Evolutionary conservation across 53 echinoderm and acorn worm genomes (phyloP), one percentile per base, ranked within the genome.

Genomic region (Apostichopus leukothele): DNA sequence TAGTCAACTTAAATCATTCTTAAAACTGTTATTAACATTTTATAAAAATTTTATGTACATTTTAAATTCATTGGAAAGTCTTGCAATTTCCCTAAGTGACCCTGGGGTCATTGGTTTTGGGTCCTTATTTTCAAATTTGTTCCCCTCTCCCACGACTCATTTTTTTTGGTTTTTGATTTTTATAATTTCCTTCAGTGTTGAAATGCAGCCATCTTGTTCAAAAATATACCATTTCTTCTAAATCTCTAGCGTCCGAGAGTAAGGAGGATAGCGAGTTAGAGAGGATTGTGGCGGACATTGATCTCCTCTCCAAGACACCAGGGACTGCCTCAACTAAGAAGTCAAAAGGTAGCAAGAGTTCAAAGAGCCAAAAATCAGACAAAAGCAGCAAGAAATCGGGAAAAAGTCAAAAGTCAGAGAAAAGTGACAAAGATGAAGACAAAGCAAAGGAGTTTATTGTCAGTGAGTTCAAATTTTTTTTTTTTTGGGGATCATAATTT

Each of bases 391-490:
- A 83, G 68, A 93, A 91, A 75, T 88, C 89, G 11, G 54, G 76
- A 1, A 90, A 86, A 51, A 89, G 90, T 83, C 89, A 76, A 52
- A 91, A 89, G 79, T 76, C 89, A 11, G 61, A 80, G 0, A 88
- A 89, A 5, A 88, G 85, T 76, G 84, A 88, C 9, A 90, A 90
- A 1, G 83, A 93, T 9, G 57, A 59, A 71, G 88, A 90, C 20
- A 92, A 94, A 50, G 94, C 92, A 71, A 92, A 95, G 60, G 91
- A 89, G 14, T 97, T 97, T 89, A 68, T 97, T 88, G 95, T 97
- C 73, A 90, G 97, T 97, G 89, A 92, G 95, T 90, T 71, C 4
- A 1, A 4, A 79, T 63, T 63, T 63, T 13, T 63, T 61, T n/a
- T 6, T 63, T 6, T 63, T 63, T 9, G 11, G 13, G 21, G 0